Conservation (phyloP, 1,140 invertebrate genomes). For the Dendroctonus ponderosae region DNA sequence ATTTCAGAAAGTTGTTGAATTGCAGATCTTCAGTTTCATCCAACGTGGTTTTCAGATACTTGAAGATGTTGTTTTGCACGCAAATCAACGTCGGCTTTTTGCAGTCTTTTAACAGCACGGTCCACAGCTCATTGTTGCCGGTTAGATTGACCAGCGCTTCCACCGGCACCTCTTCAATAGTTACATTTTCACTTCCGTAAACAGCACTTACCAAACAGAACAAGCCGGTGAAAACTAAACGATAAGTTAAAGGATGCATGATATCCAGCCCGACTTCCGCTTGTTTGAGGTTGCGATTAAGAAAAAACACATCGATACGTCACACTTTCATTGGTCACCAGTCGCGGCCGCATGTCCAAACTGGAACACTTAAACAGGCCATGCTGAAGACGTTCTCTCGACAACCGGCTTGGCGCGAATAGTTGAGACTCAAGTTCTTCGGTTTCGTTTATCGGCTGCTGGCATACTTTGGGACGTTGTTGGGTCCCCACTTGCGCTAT, state of each 20-base stretch:
- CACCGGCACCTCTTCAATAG: conserved; percentile 22
- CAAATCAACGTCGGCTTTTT: conserved; percentile 65
- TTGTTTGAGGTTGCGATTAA: conserved; percentile 11
- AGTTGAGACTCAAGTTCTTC: conserved; percentile 20
- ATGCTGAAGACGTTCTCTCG: conserved; percentile 34
- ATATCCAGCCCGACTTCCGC: conserved; percentile 5
- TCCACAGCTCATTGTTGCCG: conserved; percentile 66
- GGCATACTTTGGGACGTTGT: conserved; percentile 24
- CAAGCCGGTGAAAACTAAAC: conserved; percentile 10
- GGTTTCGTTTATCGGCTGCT: conserved; percentile 30
- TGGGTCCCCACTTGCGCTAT: conserved; percentile 27
- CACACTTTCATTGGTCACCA: conserved; percentile 30
- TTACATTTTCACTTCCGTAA: conserved; percentile 28
- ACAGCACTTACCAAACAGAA: conserved; percentile 1
- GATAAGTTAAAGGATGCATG: conserved; percentile 23
- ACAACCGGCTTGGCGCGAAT: conserved; percentile 26
- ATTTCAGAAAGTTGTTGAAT: conserved; percentile 66
- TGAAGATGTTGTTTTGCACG: conserved; percentile 72
- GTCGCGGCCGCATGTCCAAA: conserved; percentile 26
- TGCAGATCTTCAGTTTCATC: conserved; percentile 64
- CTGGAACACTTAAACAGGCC: conserved; percentile 31
- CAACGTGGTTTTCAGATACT: conserved; percentile 65
- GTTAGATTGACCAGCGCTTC: conserved; percentile 32
- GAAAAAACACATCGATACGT: conserved; percentile 24
- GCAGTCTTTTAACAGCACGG: conserved; percentile 68